Percentiles rank a stretch among this genome's conserved stretches.
Conservation (phyloP, 2,797 vertebrate genomes). For the Harpagifer antarcticus region DNA sequence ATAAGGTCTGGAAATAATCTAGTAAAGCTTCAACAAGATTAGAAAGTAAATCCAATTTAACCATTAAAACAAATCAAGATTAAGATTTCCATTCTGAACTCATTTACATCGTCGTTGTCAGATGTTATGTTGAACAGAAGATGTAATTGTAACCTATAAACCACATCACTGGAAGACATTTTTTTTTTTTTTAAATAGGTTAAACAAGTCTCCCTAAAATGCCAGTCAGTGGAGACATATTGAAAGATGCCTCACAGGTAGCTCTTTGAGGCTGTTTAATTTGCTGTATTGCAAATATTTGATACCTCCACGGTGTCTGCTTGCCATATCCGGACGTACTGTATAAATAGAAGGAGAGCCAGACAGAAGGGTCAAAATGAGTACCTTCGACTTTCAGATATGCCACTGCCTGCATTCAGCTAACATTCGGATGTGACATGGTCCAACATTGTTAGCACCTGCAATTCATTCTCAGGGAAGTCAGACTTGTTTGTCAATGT, state of each 20-base stretch:
- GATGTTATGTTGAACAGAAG: conserved; percentile 43
- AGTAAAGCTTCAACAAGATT: conserved; percentile 70
- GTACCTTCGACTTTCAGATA: conserved; percentile 80
- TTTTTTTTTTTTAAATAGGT: conserved; percentile 33
- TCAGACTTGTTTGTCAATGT: not conserved
- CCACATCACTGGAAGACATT: conserved; percentile 15
- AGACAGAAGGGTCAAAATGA: conserved; percentile 81
- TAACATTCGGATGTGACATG: conserved; percentile 46
- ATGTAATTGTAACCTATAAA: conserved; percentile 48
- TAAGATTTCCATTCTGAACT: conserved; percentile 67
- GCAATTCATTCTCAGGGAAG: not conserved
- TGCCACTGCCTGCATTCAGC: conserved; percentile 56
- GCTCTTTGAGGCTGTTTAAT: conserved; percentile 79
- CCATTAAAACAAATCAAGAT: conserved; percentile 74
- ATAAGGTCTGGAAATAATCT: conserved; percentile 68
- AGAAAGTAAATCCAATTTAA: conserved; percentile 70
- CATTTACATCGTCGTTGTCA: conserved; percentile 56
- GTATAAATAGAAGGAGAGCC: conserved; percentile 83
- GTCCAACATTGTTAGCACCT: conserved; percentile 7
- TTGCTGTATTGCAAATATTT: conserved; percentile 84
- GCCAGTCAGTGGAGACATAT: conserved; percentile 62
- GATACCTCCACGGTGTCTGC: conserved; percentile 84
- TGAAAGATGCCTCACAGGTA: conserved; percentile 79
- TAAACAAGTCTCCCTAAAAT: conserved; percentile 62
- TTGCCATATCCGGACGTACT: conserved; percentile 81